These are phyloP conservation scores for Helicoverpa zea DNA, from an alignment of 1,140 invertebrate species.

Conservation along the genomic window DNA sequence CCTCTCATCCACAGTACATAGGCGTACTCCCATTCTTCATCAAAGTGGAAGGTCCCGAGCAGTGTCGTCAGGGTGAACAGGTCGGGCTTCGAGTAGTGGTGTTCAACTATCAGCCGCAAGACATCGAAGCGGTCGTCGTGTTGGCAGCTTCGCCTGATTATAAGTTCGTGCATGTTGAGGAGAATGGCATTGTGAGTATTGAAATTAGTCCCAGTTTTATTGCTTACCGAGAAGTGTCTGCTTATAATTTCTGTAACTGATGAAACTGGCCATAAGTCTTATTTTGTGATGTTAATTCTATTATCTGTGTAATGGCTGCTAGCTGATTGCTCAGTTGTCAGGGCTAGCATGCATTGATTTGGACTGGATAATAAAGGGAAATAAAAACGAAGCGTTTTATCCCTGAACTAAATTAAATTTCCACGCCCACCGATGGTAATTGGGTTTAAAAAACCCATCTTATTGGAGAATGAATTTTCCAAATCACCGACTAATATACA, in stretches of 20 bases:
- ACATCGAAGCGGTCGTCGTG: conserved; percentile 95
- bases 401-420: not conserved
- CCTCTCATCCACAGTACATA: conserved; percentile 88
- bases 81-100: conserved; percentile 96
- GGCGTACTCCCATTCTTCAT: conserved; percentile 97
- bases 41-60: conserved; percentile 96
- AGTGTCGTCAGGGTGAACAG: conserved; percentile 96
- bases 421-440: no score
- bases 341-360: no score
- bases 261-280: not conserved
- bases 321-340: no score
- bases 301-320: no score
- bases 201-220: no score
- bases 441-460: no score
- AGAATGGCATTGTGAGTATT: conserved; percentile 92
- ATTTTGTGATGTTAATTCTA: not conserved
- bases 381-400: no score
- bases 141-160: conserved; percentile 95
- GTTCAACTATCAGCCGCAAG: conserved; percentile 96
- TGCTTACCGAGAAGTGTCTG: no score
- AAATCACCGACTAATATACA: no score
- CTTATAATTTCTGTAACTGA: no score
- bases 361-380: no score
- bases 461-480: no score
- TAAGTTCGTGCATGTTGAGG: conserved; percentile 98